Evolutionary conservation across 1,140 invertebrate species (phyloP).

Genomic region (Panulirus ornatus): DNA sequence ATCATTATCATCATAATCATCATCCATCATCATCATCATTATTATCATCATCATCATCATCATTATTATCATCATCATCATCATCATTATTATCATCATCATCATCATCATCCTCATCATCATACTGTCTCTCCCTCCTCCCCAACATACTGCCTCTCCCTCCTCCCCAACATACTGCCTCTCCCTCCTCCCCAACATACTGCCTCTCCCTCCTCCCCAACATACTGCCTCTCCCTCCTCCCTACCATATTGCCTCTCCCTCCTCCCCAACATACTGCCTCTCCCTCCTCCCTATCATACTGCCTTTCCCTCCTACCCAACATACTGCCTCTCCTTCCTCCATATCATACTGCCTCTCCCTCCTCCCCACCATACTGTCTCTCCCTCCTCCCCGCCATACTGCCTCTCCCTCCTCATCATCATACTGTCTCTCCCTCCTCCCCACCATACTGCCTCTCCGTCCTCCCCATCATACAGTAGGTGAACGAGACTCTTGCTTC

Average conservation of each 20-base stretch:
- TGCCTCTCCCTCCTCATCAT: no score
- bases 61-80: neutral
- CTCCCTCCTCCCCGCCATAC: no score
- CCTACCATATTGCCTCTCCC: neutral
- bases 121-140: neutral
- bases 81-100: neutral
- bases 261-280: neutral
- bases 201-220: neutral
- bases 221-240: neutral
- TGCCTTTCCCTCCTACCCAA: neutral
- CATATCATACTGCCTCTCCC: no score
- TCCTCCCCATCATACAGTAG: no score
- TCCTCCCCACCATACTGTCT: no score
- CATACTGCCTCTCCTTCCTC: no score
- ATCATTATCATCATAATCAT: no score
- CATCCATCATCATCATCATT: neutral
- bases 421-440: no score
- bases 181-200: neutral
- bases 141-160: neutral
- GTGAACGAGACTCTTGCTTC: no score
- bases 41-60: neutral
- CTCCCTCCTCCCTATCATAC: neutral
- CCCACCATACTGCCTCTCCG: no score
- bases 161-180: neutral
- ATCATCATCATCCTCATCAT: neutral